These are phyloP conservation scores for Sphaerodactylus townsendi DNA, from an alignment of 2,113 vertebrate genomes.

Conservation along the genomic window DNA sequence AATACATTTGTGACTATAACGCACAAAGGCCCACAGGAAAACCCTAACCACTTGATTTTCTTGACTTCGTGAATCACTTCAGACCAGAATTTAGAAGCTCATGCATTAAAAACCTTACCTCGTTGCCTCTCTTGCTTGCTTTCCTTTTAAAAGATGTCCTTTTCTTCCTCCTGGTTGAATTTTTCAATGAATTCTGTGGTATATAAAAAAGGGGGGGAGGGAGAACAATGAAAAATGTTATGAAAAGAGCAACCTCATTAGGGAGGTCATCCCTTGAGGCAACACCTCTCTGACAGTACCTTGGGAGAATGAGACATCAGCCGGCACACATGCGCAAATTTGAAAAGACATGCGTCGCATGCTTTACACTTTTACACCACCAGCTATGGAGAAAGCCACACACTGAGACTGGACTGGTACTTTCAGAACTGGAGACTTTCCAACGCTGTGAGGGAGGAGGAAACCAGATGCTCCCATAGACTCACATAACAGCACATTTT, in stretches of 20 bases:
- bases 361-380: conserved; percentile 83
- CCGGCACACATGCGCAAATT: conserved; percentile 77
- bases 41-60: neutral
- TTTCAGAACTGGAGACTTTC: conserved; percentile 74
- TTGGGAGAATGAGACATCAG: conserved; percentile 65
- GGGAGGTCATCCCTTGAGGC: conserved; percentile 49
- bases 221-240: conserved; percentile 45
- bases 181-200: conserved; percentile 83
- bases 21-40: too few species aligned
- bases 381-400: conserved; percentile 83
- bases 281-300: conserved; percentile 71
- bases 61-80: neutral
- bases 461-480: conserved; percentile 79
- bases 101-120: conserved; percentile 79
- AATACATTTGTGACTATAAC: too few species aligned
- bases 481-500: conserved; percentile 84
- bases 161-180: conserved; percentile 94
- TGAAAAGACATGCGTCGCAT: conserved; percentile 77
- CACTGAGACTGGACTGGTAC: conserved; percentile 79
- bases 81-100: neutral
- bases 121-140: conserved; percentile 93
- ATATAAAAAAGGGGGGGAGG: conserved; percentile 3
- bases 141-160: conserved; percentile 97
- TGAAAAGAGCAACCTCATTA: conserved; percentile 62
- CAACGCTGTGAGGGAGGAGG: conserved; percentile 72